Conservation (phyloP, 2,888 invertebrate species). For the Lasioglossum calceatum region DNA sequence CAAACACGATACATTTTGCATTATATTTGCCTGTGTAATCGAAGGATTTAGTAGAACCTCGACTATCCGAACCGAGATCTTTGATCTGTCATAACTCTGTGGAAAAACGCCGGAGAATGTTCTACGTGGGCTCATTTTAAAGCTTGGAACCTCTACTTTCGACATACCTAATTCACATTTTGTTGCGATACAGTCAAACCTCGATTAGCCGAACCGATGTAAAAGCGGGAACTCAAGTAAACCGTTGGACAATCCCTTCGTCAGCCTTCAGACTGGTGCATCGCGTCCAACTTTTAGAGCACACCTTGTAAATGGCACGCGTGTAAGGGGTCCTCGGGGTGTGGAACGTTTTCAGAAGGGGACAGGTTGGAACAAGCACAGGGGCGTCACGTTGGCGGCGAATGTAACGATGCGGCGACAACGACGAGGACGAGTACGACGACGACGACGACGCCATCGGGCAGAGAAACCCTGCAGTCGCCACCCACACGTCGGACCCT, state of each 20-base stretch:
- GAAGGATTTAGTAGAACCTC: background rate
- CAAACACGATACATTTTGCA: background rate
- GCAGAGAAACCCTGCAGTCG: constrained; percentile 6
- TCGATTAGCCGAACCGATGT: too few relatives aligned
- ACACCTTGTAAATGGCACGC: constrained; percentile 16
- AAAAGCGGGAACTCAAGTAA: background rate
- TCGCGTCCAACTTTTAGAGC: background rate
- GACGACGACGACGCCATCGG: constrained; percentile 61
- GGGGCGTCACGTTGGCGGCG: constrained; percentile 79
- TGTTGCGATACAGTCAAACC: too few relatives aligned
- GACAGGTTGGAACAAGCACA: constrained; percentile 75
- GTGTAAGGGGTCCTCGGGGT: constrained; percentile 47
- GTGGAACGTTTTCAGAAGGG: constrained; percentile 23
- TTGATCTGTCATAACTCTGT: background rate
- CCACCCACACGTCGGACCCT: constrained; percentile 69
- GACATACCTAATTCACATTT: too few relatives aligned
- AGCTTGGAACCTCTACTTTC: background rate
- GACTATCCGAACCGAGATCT: background rate
- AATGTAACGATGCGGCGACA: constrained; percentile 70
- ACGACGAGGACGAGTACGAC: constrained; percentile 60
- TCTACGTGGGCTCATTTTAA: background rate
- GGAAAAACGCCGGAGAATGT: background rate
- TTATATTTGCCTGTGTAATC: background rate
- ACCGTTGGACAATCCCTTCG: background rate
- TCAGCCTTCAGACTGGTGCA: background rate